phyloP scores from a whole-genome alignment of 1,140 invertebrate species.

The Oryzaephilus surinamensis region DNA sequence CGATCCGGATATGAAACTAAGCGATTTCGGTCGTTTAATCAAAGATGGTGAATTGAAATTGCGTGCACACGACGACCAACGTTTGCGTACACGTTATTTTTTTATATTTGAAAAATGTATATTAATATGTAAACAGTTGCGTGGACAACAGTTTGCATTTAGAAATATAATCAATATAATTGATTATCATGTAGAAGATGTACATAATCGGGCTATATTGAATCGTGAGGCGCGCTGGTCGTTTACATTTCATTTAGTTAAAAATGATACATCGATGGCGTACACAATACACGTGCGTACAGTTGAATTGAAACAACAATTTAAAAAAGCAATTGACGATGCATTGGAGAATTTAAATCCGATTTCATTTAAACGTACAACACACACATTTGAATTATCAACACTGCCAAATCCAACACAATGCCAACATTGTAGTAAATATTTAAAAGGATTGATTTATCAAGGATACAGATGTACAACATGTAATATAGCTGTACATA shows the following conservation, averaged over 20 bases:
- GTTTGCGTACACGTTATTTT: constrained; percentile 76
- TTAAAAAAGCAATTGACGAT: constrained; percentile 85
- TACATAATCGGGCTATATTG: constrained; percentile 47
- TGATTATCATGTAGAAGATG: constrained; percentile 81
- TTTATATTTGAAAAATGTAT: constrained; percentile 97
- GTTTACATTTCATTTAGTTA: constrained; percentile 73
- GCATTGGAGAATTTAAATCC: constrained; percentile 88
- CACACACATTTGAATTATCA: constrained; percentile 78
- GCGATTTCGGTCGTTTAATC: constrained; percentile 81
- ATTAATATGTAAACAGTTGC: constrained; percentile 78
- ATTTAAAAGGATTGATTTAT: constrained; percentile 76
- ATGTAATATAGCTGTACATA: constrained; percentile 63
- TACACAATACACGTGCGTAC: constrained; percentile 86
- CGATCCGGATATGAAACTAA: constrained; percentile 37
- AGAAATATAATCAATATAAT: constrained; percentile 74
- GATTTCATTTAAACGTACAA: constrained; percentile 59
- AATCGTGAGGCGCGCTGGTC: constrained; percentile 64
- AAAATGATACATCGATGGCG: constrained; percentile 68
- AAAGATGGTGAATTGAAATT: constrained; percentile 91
- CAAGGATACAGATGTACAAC: constrained; percentile 70
- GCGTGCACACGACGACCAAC: constrained; percentile 80
- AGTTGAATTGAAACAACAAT: constrained; percentile 76
- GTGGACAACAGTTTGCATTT: constrained; percentile 88
- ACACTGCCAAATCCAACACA: constrained; percentile 74
- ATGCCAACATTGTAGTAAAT: constrained; percentile 76